Conservation (phyloP, 2,888 invertebrate species). For the Drosophila limbata region DNA sequence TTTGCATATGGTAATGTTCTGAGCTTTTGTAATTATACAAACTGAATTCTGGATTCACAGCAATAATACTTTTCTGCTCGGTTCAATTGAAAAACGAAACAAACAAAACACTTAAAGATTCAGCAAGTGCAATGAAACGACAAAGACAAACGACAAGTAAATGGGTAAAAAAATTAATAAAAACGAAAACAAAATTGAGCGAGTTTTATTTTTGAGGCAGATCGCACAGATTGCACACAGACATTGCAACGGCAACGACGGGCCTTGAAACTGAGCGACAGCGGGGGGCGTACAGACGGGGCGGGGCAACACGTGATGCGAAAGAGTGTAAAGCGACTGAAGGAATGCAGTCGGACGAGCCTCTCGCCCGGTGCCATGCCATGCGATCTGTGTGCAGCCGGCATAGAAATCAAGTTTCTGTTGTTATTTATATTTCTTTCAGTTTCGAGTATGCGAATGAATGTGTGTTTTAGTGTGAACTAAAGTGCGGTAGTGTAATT, state of each 20-base stretch:
- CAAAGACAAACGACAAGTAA: conserved; percentile 1
- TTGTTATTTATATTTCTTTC: conserved; percentile 18
- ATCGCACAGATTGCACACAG: conserved; percentile 32
- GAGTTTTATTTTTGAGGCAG: conserved; percentile 38
- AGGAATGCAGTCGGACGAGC: conserved; percentile 77
- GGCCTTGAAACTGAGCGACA: conserved; percentile 50
- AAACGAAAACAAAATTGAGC: conserved; percentile 17
- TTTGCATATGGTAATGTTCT: background rate
- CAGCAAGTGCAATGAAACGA: conserved; percentile 12
- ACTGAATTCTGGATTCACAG: conserved; percentile 12
- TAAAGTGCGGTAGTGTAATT: conserved; percentile 12
- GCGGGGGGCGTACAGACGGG: background rate
- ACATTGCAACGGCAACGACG: conserved; percentile 9
- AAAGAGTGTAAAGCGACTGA: conserved; percentile 32
- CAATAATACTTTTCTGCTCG: conserved; percentile 28
- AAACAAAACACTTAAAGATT: conserved; percentile 70
- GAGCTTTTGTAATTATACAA: conserved; percentile 2
- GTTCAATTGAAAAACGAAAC: conserved; percentile 50
- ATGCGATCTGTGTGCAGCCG: conserved; percentile 35
- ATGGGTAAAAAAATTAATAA: conserved; percentile 18
- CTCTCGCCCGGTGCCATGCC: conserved; percentile 44
- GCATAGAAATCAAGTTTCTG: conserved; percentile 51
- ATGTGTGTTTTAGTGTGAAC: background rate
- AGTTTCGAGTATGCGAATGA: background rate
- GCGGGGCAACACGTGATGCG: conserved; percentile 54